Conservation (phyloP, 2,797 vertebrate species). For the Alcedo quadribrachys region DNA sequence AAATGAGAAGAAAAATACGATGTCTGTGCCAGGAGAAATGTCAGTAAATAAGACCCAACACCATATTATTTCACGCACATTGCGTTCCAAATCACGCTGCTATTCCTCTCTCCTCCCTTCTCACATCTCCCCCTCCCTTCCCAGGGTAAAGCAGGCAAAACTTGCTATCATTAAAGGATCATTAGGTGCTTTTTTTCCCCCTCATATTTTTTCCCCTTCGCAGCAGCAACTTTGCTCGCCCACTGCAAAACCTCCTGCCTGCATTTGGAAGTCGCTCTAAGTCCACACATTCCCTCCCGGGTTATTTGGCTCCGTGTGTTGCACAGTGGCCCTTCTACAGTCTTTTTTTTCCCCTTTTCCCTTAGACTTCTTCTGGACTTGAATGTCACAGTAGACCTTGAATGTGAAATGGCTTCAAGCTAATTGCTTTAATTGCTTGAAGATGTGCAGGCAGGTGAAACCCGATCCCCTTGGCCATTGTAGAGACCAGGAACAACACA, state of each 20-base stretch:
- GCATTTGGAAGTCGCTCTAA: conserved; percentile 27
- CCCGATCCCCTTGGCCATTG: conserved; percentile 86
- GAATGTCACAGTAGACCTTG: conserved; percentile 88
- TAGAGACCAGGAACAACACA: conserved; percentile 81
- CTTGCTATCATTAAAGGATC: conserved; percentile 57
- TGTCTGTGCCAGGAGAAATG: conserved; percentile 38
- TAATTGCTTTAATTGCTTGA: conserved; percentile 95
- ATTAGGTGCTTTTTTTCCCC: not conserved
- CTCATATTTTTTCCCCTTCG: not conserved
- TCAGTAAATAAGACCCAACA: conserved; percentile 3
- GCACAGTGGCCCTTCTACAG: conserved; percentile 7
- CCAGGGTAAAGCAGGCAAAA: conserved; percentile 6
- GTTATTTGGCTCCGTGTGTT: conserved; percentile 68
- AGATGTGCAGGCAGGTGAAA: conserved; percentile 96
- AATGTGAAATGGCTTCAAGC: conserved; percentile 89
- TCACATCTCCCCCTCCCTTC: not conserved
- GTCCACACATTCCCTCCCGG: not conserved
- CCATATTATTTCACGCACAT: not conserved
- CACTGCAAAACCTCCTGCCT: conserved; percentile 30
- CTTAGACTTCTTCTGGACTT: conserved; percentile 77
- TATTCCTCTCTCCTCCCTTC: not conserved
- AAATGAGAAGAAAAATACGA: conserved; percentile 59
- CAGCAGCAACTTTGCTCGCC: conserved; percentile 53
- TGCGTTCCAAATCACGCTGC: not conserved
- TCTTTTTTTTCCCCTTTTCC: conserved; percentile 31